Base-by-base conservation (phyloP, 2,888 invertebrate species). In the Hermodice carunculata region DNA sequence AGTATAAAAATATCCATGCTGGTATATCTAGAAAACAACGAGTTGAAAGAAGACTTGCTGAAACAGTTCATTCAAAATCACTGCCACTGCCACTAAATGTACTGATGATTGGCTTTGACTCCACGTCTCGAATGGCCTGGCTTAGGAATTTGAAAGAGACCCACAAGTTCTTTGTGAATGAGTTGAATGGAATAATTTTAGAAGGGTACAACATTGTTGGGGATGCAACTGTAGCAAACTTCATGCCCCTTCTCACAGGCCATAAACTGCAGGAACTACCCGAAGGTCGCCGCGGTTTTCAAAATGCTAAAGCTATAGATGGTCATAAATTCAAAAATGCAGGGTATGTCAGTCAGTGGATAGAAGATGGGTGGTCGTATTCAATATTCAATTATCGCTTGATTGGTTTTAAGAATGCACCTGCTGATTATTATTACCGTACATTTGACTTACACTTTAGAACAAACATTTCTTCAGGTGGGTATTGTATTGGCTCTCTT, bases 381-480 rank as follows among this genome's bases (percentile, higher is more conserved):
- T 95, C 96, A 0, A 94, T 94, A 0, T 97, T 96, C 82, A 94
- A 94, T 2, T 95, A 26, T 29, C 22, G 54, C n/a, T 29, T 96
- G 81, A 93, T 93, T 73, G 96, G 97, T 0, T 97, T 97, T 84
- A 86, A 89, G 34, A 85, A 89, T 3, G 91, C 91, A 74, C 97
- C 96, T 0, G 94, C 95, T 0, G 93, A 96, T 86, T 96, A 96
- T 85, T 96, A 95, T 81, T 91, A 95, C 86, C 87, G 95, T 31
- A 90, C 94, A 0, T 58, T 31, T 28, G 34, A 54, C 29, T 11
- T 40, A 3, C 5, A 26, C 4, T 40, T 42, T 42, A 42, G 31
- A 28, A 34, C 6, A 3, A 5, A 32, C 1, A 32, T 42, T n/a
- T 28, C 22, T 22, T 19, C 24, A 34, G 24, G 32, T 6, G n/a